Base-by-base conservation (phyloP, 2,113 vertebrate genomes). In the Nerophis ophidion region DNA sequence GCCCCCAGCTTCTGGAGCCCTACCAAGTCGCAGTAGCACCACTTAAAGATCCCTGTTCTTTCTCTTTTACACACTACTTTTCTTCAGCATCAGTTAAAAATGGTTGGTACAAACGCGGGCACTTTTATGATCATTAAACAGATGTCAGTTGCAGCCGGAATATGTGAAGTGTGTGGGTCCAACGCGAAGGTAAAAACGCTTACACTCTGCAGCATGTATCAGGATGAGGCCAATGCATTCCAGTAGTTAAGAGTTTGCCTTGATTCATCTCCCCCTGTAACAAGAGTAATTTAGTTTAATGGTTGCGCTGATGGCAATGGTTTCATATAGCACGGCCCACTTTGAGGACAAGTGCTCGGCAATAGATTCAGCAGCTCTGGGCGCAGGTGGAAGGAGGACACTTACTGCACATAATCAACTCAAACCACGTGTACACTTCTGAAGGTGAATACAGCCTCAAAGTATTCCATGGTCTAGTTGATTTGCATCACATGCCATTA, bases 191-290 rank as follows among this genome's bases (percentile, higher is more conserved):
- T 55, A 59, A 48, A 52, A 57, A 16, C 48, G 12, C 15, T 55
- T 35, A 7, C 53, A 48, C 49, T 61, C 65, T 60, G 19, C 15
- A 9, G 38, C 47, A 66, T 56, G 61, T 63, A 12, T 7, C 65
- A 6, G 4, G 35, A 46, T 52, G 57, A 78, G 54, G 50, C 46
- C 55, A 42, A 48, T 38, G 36, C 61, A 61, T 40, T 64, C 40
- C 60, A 16, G 52, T 71, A 61, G 71, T 79, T 80, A 71, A 75
- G 35, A 53, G 60, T 72, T 77, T 11, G 54, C 62, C 42, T 63
- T 65, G 35, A 70, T 55, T 71, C 14, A 17, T 16, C 47, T 53
- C 69, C 58, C 15, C 11, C 2, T 1, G 16, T 70, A 61, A 52
- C 5, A 49, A 40, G 12, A 45, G 19, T 66, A 57, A 65, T 71